Evolutionary conservation across 2,888 invertebrate genomes (phyloP).

Genomic region (Andrena bicolor): DNA sequence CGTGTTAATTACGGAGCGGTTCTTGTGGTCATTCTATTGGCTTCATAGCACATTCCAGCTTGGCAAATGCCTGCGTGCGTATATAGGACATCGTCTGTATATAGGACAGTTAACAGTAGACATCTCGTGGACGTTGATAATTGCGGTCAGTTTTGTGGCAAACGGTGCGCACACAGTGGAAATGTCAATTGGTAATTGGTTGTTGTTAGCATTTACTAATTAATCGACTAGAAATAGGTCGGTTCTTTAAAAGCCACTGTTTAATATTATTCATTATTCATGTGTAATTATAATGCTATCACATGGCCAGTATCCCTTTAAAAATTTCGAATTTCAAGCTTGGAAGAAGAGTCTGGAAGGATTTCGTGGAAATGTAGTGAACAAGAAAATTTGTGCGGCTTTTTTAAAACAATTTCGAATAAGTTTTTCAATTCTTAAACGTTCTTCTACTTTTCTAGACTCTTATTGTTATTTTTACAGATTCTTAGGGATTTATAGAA

Average conservation of each 20-base stretch:
- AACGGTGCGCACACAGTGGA: neutral
- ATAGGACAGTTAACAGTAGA: conserved; percentile 38
- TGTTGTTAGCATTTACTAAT: neutral
- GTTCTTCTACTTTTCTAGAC: too few relatives aligned
- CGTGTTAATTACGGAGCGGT: conserved; percentile 71
- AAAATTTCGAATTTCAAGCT: too few relatives aligned
- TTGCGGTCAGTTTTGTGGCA: conserved; percentile 46
- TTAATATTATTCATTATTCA: neutral
- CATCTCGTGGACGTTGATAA: conserved; percentile 47
- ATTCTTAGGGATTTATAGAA: too few relatives aligned
- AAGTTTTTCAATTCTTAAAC: too few relatives aligned
- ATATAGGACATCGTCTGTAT: conserved; percentile 17
- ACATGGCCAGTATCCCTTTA: too few relatives aligned
- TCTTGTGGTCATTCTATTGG: conserved; percentile 69
- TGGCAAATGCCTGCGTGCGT: conserved; percentile 53
- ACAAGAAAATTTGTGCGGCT: too few relatives aligned
- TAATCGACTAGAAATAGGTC: neutral
- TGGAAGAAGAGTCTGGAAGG: too few relatives aligned
- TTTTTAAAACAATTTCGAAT: too few relatives aligned
- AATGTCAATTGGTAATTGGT: conserved; percentile 2
- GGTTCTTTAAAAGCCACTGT: neutral
- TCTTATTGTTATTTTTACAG: too few relatives aligned
- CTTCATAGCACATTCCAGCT: conserved; percentile 67
- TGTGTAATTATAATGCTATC: neutral
- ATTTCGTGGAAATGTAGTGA: too few relatives aligned